Evolutionary conservation across 2,113 vertebrate genomes (phyloP), one percentile per base, ranked within the genome.

Genomic region (Mola mola): DNA sequence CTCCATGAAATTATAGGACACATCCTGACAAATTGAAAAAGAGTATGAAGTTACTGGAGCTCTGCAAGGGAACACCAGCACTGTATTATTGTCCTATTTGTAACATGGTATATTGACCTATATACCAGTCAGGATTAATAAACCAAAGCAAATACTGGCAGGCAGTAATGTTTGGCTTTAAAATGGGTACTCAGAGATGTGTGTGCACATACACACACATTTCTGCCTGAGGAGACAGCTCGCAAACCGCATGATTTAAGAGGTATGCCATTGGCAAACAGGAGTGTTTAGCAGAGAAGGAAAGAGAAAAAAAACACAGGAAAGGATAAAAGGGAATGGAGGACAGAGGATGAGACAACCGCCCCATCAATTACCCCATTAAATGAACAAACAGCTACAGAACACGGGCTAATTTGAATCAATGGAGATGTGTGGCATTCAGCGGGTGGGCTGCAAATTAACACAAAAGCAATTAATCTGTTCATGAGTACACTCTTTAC

Each of bases 391-490:
- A 83, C 69, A 60, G 52, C 61, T 38, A 55, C 67, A 51, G 67
- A 58, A 78, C 71, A 43, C 37, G 33, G 73, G 72, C 73, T 79
- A 41, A 76, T 81, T 80, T 78, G 78, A 88, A 90, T 88, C 81
- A 88, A 79, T 81, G 74, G 58, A 80, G 80, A 87, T 68, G 48
- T 36, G 59, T 55, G 57, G 75, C 31, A 42, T 72, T 62, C 46
- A 55, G 36, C 44, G 43, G 64, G 52, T 21, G 19, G 66, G 62
- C 67, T 7, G 65, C 67, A 75, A 79, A 88, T 85, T 80, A 86
- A 89, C 78, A 76, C 53, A 21, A 12, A 53, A 75, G 72, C 78
- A 77, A 89, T 90, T 88, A 81, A 84, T 86, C 72, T 73, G 68
- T 19, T 55, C 70, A 63, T 20, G 38, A 75, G 53, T n/a, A 11